Evolutionary conservation across 2,888 invertebrate genomes (phyloP), one percentile per base, ranked within the genome.

Genomic region (Aricia artaxerxes): DNA sequence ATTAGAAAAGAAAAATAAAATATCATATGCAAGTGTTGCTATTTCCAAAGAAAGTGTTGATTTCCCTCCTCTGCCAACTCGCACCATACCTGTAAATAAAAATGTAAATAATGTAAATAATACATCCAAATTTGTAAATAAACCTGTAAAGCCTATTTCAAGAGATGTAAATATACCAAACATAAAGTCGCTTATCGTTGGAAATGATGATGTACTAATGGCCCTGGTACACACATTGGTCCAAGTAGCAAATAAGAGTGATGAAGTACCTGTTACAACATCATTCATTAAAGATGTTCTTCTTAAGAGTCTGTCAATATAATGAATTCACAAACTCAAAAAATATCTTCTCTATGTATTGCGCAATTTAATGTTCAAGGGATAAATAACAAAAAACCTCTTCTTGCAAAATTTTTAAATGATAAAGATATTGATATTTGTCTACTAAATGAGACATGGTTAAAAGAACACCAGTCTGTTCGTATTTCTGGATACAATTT

Each of bases 361-460:
- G 78, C 80, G 4, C 81, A 81, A 75, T 81, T 60, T 75, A 80
- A 81, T 31, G 53, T 80, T 79, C 79, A 79, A 81, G 78, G 78
- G 69, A 24, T 61, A 9, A 64, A 77, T 72, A 79, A 73, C 76
- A 79, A 80, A 79, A 80, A 79, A 80, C 64, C 79, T 9, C 78
- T 77, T 35, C 61, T 81, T 40, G 73, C 78, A 31, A 40, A 81
- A 77, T 78, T 78, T 24, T 77, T 81, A 13, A 72, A 13, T 38
- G 53, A 81, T 73, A 75, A 81, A 73, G 73, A 81, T 44, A 81
- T 81, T 60, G 73, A 81, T 78, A 81, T 81, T 38, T 81, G 79
- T 78, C 53, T 81, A 57, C 35, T 81, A 64, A 81, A 81, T 73
- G 81, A 80, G 53, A 81, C 78, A 4, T 81, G 79, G 81, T 73